A percentile compares a stretch with the other conserved stretches of the same genome.
These are phyloP conservation scores for Eubasilissa regina DNA, from an alignment of 1,140 invertebrate genomes.

Conservation along the genomic window DNA sequence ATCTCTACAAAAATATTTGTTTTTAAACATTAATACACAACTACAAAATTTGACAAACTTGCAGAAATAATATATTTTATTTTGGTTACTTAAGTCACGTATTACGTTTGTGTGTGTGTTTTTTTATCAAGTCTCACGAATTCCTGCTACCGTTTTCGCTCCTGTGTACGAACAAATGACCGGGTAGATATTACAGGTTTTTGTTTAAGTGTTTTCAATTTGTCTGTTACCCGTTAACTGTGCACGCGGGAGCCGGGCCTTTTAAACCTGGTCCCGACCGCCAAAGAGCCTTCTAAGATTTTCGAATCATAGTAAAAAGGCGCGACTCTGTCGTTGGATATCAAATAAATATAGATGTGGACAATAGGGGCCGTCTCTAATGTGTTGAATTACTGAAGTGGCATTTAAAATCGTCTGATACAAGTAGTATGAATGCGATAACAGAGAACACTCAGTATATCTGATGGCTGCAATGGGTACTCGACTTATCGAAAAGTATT, in stretches of 20 bases:
- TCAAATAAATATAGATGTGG: not conserved
- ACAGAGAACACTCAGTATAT: not conserved
- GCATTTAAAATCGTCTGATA: not conserved
- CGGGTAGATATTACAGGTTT: conserved; percentile 39
- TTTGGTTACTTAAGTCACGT: not conserved
- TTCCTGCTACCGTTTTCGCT: conserved; percentile 26
- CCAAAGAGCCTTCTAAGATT: not conserved
- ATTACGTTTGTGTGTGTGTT: not conserved
- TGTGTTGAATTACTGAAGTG: not conserved
- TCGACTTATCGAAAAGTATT: conserved; percentile 17
- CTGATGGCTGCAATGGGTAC: not conserved
- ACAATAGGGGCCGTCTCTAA: not conserved
- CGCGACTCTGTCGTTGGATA: not conserved
- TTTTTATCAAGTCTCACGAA: conserved; percentile 24
- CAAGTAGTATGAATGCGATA: conserved; percentile 26
- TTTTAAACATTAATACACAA: no score
- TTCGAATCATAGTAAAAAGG: not conserved
- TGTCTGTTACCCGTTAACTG: conserved; percentile 33
- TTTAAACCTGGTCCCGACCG: conserved; percentile 1
- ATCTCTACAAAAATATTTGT: no score
- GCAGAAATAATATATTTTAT: not conserved
- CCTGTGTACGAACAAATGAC: conserved; percentile 31
- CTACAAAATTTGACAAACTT: no score
- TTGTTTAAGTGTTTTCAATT: conserved; percentile 40
- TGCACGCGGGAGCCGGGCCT: conserved; percentile 14